phyloP scores from a whole-genome alignment of 2,888 invertebrate genomes.

The Harpalus rubripes region DNA sequence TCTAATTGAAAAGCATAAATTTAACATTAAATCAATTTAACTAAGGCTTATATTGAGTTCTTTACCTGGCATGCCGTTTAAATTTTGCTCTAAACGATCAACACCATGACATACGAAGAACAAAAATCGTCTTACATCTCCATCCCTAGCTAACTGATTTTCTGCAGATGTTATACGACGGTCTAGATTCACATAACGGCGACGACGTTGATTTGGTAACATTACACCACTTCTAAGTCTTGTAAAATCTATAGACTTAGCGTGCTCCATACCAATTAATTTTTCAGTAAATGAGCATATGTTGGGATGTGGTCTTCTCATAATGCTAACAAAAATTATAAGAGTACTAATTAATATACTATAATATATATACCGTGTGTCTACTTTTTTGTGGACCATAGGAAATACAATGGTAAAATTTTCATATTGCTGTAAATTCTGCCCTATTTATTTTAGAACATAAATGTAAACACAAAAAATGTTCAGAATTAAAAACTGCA shows the following conservation, averaged over 20 bases:
- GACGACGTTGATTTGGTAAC: not conserved
- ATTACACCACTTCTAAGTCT: not conserved
- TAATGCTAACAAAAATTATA: not conserved
- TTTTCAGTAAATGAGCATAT: constrained; percentile 30
- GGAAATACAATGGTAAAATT: no score
- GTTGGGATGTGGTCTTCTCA: constrained; percentile 31
- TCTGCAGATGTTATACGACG: not conserved
- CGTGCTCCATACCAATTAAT: not conserved
- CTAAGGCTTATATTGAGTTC: no score
- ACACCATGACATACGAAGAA: not conserved
- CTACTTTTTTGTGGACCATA: no score
- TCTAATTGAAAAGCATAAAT: not conserved
- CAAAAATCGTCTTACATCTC: constrained; percentile 16
- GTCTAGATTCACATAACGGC: not conserved
- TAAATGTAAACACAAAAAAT: no score
- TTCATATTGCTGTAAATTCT: no score
- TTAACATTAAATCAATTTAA: not conserved
- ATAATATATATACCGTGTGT: no score
- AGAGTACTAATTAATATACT: no score
- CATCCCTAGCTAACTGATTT: not conserved
- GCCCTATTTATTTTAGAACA: no score
- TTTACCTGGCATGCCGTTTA: constrained; percentile 12
- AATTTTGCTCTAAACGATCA: not conserved
- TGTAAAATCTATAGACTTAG: constrained; percentile 9
- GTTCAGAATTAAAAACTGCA: no score